Conservation (phyloP, 2,797 vertebrate species). For the Hypotaenidia okinawae region DNA sequence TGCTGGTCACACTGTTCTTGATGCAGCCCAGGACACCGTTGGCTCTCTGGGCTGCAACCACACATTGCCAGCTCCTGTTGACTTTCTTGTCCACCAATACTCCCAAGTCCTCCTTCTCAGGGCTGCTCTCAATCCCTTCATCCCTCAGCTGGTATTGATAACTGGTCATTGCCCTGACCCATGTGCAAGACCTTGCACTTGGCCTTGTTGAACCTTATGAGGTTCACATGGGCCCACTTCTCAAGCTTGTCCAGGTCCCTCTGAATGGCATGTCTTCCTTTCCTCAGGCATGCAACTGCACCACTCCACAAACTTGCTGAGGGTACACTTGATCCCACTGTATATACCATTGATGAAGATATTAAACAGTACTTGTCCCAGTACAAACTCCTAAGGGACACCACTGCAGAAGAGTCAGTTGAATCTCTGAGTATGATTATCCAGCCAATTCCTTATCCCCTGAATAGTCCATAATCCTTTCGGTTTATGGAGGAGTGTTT, state of each 20-base stretch:
- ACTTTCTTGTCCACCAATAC: neutral
- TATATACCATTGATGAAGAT: neutral
- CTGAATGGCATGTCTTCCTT: neutral
- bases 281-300: fast-evolving
- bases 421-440: neutral
- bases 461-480: neutral
- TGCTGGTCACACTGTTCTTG: neutral
- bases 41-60: neutral
- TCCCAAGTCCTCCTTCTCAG: neutral
- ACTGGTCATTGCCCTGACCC: fast-evolving
- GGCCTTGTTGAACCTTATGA: neutral
- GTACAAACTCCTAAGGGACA: neutral
- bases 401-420: too few relatives aligned
- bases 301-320: neutral
- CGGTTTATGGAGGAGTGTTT: neutral
- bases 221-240: neutral
- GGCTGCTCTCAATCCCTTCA: neutral
- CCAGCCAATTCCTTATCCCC: neutral
- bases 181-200: neutral
- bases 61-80: fast-evolving
- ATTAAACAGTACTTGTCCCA: neutral
- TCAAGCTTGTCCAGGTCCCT: neutral
- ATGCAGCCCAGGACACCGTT: neutral
- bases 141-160: neutral
- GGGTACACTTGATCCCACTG: neutral